These are phyloP conservation scores for Druon quercuslanigerum DNA, from an alignment of 1,140 invertebrate genomes.

Conservation along the genomic window DNA sequence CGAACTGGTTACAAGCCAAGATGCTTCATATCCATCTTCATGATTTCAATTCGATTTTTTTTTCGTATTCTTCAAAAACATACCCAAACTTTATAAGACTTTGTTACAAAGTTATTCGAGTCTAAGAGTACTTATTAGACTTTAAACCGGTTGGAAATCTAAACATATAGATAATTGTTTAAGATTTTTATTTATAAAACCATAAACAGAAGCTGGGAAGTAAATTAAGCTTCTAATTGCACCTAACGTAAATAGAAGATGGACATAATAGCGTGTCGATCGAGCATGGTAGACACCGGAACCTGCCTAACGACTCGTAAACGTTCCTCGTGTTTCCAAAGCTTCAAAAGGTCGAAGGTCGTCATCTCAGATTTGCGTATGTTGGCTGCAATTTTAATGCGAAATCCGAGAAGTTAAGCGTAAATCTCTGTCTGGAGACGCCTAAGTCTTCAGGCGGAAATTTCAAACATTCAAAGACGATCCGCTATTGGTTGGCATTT, in stretches of 20 bases:
- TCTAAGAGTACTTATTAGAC: too few species aligned
- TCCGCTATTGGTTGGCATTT: not conserved
- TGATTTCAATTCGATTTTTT: too few species aligned
- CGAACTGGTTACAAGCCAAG: conserved; percentile 1
- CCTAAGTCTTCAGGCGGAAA: not conserved
- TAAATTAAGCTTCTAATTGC: not conserved
- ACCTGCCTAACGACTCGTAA: not conserved
- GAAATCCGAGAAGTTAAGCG: conserved; percentile 9
- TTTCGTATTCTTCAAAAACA: too few species aligned
- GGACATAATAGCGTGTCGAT: not conserved
- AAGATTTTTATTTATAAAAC: not conserved
- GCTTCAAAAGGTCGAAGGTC: conserved; percentile 5
- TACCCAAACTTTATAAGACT: too few species aligned
- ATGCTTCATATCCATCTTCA: conserved; percentile 14
- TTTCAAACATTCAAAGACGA: conserved; percentile 21
- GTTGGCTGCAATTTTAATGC: conserved; percentile 19
- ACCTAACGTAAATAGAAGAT: not conserved
- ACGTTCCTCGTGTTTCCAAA: conserved; percentile 12
- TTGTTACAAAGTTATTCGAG: too few species aligned
- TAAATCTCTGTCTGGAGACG: not conserved
- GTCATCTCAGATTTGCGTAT: conserved; percentile 21
- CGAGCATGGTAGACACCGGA: conserved; percentile 1
- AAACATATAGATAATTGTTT: not conserved
- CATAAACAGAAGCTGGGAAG: not conserved
- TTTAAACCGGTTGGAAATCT: too few species aligned